Conservation (phyloP, 2,113 vertebrate genomes). For the Laticauda colubrina region DNA sequence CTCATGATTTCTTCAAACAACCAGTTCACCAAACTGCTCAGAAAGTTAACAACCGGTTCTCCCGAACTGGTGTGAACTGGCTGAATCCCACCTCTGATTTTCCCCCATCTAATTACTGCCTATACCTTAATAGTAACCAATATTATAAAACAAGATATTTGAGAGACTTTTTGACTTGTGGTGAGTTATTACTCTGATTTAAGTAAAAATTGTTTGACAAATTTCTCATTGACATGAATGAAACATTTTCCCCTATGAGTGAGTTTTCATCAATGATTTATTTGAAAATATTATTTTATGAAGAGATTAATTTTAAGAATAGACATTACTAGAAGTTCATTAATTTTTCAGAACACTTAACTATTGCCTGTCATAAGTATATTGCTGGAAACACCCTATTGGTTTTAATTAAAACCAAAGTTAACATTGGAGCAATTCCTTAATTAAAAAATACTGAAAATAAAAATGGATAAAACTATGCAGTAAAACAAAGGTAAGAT, state of each 20-base stretch:
- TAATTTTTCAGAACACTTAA: constrained; percentile 19
- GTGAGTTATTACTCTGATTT: neutral
- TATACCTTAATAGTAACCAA: neutral
- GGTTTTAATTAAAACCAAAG: constrained; percentile 32
- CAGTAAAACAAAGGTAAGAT: neutral
- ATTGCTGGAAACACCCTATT: neutral
- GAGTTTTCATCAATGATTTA: constrained; percentile 31
- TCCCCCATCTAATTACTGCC: neutral
- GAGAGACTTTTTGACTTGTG: constrained; percentile 5
- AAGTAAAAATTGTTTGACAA: constrained; percentile 25
- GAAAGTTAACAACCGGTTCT: too few species aligned
- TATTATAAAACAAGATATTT: constrained; percentile 8
- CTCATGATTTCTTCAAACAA: too few species aligned
- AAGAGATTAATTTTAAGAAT: neutral
- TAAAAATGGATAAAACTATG: neutral
- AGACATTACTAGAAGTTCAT: neutral
- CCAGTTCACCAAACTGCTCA: too few species aligned
- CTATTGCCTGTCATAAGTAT: rapidly evolving
- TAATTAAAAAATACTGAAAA: constrained; percentile 13
- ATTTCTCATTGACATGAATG: constrained; percentile 17
- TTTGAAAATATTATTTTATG: constrained; percentile 34
- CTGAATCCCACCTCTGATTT: neutral
- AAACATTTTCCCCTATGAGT: constrained; percentile 17
- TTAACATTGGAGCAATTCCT: neutral
- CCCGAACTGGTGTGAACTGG: too few species aligned